phyloP scores from a whole-genome alignment of 2,113 vertebrate genomes.

The Cathartes aura region DNA sequence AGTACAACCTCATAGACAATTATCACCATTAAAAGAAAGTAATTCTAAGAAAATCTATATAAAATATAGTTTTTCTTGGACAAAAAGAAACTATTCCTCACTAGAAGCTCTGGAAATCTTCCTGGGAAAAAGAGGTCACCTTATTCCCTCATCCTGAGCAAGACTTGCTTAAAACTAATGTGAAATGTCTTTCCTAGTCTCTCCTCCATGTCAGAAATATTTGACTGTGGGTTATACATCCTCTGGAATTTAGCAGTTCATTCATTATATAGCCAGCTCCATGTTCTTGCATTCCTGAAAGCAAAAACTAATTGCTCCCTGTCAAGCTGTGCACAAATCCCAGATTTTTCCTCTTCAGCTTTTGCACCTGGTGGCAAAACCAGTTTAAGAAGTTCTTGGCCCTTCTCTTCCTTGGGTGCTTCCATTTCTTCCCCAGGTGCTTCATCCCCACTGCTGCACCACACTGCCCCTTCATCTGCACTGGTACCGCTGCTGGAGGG shows the following conservation, averaged over 20 bases:
- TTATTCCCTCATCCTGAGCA: not conserved
- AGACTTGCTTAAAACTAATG: not conserved
- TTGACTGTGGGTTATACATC: not conserved
- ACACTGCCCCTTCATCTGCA: not conserved
- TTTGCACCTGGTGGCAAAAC: not conserved
- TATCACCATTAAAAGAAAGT: not conserved
- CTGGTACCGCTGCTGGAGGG: not conserved
- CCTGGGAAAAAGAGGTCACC: not conserved
- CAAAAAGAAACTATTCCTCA: not conserved
- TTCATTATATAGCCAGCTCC: not conserved
- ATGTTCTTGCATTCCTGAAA: not conserved
- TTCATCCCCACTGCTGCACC: accelerated
- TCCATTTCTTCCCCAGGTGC: not conserved
- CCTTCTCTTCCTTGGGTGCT: not conserved
- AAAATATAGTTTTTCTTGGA: not conserved
- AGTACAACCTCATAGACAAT: not conserved
- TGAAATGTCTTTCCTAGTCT: not conserved
- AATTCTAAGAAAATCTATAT: not conserved
- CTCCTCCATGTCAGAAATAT: not conserved
- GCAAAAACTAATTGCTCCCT: not conserved
- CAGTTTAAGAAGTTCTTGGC: not conserved
- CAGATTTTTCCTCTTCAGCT: not conserved
- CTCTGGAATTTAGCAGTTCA: not conserved
- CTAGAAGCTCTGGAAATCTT: not conserved
- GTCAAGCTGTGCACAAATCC: not conserved